These are phyloP conservation scores for Gymnogyps californianus DNA, from an alignment of 2,113 vertebrate genomes.

Conservation along the genomic window DNA sequence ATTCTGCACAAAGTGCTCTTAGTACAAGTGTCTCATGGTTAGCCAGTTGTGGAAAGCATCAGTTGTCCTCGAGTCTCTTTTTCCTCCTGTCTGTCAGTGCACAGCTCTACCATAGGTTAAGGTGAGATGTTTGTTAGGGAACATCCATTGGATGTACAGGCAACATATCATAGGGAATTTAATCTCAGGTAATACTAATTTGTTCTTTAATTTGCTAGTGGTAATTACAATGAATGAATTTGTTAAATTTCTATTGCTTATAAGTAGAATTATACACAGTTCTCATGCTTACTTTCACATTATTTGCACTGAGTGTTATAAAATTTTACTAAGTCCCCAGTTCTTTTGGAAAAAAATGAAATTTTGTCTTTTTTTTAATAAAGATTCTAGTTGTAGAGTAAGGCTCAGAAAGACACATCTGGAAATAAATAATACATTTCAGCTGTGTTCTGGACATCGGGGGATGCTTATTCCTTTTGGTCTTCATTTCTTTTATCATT, in stretches of 20 bases:
- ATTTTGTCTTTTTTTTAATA: neutral
- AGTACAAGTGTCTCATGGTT: neutral
- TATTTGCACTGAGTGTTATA: neutral
- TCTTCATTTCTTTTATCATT: neutral
- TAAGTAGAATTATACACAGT: neutral
- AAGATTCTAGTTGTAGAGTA: neutral
- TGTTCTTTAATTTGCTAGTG: neutral
- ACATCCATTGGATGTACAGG: neutral
- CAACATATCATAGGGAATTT: neutral
- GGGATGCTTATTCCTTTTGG: neutral
- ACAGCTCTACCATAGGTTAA: neutral
- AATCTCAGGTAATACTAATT: neutral
- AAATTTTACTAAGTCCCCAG: neutral
- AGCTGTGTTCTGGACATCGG: neutral
- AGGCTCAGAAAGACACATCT: neutral
- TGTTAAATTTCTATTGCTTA: neutral
- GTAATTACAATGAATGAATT: neutral
- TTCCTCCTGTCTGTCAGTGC: neutral
- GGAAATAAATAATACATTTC: neutral
- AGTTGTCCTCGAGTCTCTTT: neutral
- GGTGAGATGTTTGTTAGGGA: neutral
- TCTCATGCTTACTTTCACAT: neutral
- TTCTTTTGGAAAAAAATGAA: neutral
- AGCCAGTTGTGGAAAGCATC: neutral
- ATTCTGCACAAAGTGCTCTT: neutral